Evolutionary conservation across 2,113 vertebrate species (phyloP).

Genomic region (Cottus gobio): DNA sequence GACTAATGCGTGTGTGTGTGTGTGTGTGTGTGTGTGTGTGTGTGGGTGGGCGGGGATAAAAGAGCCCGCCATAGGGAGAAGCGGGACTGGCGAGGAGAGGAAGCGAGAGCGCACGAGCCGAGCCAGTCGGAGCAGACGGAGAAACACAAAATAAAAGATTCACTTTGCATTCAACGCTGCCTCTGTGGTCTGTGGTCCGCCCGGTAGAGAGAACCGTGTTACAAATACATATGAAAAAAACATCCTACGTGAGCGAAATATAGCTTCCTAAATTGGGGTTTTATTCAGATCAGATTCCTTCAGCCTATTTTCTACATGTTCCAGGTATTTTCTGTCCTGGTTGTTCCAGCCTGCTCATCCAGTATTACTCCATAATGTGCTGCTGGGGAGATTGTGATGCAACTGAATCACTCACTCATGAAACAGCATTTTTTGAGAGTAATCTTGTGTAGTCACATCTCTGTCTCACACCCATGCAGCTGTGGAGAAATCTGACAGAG

Average conservation of each 20-base stretch:
- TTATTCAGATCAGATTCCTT: neutral
- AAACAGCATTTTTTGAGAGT: slow-evolving; percentile 60
- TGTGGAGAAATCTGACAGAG: slow-evolving; percentile 27
- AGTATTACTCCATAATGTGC: slow-evolving; percentile 47
- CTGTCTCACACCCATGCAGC: slow-evolving; percentile 13
- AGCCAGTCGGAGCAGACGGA: too few relatives aligned
- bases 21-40: too few relatives aligned
- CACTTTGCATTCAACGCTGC: too few relatives aligned
- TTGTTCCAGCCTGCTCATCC: slow-evolving; percentile 13
- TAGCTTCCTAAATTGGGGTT: neutral
- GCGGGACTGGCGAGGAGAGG: too few relatives aligned
- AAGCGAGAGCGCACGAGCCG: too few relatives aligned
- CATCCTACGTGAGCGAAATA: neutral
- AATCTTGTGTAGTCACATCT: slow-evolving; percentile 47
- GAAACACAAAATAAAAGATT: too few relatives aligned
- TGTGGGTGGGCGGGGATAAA: too few relatives aligned
- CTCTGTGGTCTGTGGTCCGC: too few relatives aligned
- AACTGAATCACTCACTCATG: slow-evolving; percentile 52
- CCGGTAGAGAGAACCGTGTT: too few relatives aligned
- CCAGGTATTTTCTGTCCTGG: neutral
- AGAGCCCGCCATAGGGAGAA: too few relatives aligned
- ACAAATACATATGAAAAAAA: too few relatives aligned
- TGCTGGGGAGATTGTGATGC: slow-evolving; percentile 48
- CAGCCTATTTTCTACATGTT: slow-evolving; percentile 10
- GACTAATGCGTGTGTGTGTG: too few relatives aligned